These are phyloP conservation scores for Drosophila pandora DNA, from an alignment of 1,140 invertebrate species.

Conservation along the genomic window DNA sequence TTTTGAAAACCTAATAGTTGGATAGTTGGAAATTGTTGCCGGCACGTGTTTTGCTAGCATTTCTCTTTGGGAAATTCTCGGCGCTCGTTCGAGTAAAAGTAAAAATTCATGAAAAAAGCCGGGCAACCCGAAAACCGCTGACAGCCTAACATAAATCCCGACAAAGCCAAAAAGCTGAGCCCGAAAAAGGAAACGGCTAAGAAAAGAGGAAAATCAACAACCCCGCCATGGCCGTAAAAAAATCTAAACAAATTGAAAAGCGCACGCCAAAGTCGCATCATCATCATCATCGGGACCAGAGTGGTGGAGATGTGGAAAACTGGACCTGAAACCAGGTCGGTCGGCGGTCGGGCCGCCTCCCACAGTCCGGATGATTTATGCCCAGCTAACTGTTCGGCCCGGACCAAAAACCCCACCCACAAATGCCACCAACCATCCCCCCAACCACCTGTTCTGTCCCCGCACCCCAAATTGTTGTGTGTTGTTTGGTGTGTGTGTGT, in stretches of 20 bases:
- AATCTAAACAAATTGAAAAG: slow-evolving; percentile 76
- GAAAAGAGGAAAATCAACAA: slow-evolving; percentile 20
- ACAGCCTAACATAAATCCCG: slow-evolving; percentile 72
- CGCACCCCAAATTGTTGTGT: not conserved
- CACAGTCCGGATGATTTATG: slow-evolving; percentile 74
- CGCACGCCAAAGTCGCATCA: slow-evolving; percentile 79
- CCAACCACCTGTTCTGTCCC: not conserved
- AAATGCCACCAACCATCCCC: slow-evolving; percentile 7
- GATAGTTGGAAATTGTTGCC: slow-evolving; percentile 40
- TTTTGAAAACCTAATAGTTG: slow-evolving; percentile 48
- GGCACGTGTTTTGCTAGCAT: slow-evolving; percentile 60
- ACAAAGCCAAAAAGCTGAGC: slow-evolving; percentile 29
- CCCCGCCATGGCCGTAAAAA: slow-evolving; percentile 21
- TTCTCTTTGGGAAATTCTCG: slow-evolving; percentile 62
- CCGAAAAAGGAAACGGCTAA: slow-evolving; percentile 40
- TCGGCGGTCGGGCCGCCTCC: slow-evolving; percentile 55
- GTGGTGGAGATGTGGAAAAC: slow-evolving; percentile 59
- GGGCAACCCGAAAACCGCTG: slow-evolving; percentile 61
- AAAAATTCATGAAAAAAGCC: slow-evolving; percentile 64
- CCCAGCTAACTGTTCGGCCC: slow-evolving; percentile 47
- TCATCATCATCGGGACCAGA: slow-evolving; percentile 51
- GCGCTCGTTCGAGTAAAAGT: slow-evolving; percentile 51
- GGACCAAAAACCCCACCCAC: slow-evolving; percentile 12
- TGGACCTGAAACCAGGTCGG: slow-evolving; percentile 71
- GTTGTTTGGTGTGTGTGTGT: not conserved